These are phyloP conservation scores for Periplaneta americana DNA, from an alignment of 1,140 invertebrate species.

Conservation along the genomic window DNA sequence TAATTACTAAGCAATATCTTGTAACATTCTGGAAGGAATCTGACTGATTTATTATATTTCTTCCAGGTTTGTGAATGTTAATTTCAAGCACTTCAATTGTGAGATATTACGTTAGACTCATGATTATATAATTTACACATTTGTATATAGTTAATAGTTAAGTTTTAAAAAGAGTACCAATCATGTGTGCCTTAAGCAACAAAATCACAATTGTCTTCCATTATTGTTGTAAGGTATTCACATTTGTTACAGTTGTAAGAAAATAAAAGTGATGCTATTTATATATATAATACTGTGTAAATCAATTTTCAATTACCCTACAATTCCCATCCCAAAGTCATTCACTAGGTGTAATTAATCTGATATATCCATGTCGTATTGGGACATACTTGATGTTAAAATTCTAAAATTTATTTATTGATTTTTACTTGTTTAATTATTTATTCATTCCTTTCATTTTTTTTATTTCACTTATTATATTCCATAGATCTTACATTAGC, in stretches of 20 bases:
- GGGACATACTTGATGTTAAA: no score
- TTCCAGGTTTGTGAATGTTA: neutral
- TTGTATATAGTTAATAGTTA: conserved; percentile 2
- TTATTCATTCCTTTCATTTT: no score
- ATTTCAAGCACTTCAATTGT: neutral
- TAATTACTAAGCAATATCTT: neutral
- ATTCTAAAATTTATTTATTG: no score
- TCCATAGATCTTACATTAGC: no score
- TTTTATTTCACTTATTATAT: no score
- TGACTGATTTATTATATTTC: neutral
- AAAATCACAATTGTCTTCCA: conserved; percentile 10
- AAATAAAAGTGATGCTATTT: neutral
- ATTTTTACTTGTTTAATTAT: no score
- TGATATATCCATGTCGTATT: no score
- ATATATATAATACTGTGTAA: no score
- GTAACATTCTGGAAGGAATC: neutral
- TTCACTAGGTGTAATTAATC: no score
- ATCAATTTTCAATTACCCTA: no score
- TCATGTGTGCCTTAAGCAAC: conserved; percentile 6
- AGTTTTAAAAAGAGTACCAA: neutral
- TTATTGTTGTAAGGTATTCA: neutral
- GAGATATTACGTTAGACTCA: neutral
- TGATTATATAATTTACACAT: neutral
- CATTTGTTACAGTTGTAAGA: neutral
- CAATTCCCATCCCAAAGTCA: no score